These are phyloP conservation scores for Porites evermanni DNA, from an alignment of 92 coral and sea anemone genomes.

Conservation along the genomic window DNA sequence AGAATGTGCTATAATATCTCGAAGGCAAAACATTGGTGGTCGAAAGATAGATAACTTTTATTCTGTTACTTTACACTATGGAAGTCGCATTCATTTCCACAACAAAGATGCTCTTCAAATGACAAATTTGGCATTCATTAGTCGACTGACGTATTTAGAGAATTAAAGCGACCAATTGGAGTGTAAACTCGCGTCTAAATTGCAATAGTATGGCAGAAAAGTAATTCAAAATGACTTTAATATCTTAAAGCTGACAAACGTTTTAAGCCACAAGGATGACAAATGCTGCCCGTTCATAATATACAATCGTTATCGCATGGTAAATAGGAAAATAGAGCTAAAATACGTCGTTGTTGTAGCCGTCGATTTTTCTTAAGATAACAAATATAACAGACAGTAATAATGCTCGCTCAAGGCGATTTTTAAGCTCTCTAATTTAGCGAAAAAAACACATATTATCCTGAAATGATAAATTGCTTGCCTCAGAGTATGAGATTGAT, in stretches of 20 bases:
- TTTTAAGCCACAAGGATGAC: not conserved
- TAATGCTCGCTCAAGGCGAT: no score
- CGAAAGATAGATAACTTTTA: not conserved
- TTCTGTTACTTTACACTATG: not conserved
- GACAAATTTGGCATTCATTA: constrained; percentile 6
- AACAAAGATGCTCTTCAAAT: not conserved
- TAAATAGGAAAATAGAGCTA: not conserved
- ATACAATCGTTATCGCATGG: no score
- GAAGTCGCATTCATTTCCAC: constrained; percentile 1
- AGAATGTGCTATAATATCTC: no score
- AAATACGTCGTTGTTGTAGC: not conserved
- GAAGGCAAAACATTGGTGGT: not conserved
- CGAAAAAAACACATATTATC: no score
- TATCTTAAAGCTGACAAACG: constrained; percentile 1
- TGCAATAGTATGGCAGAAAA: not conserved
- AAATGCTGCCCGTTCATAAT: not conserved
- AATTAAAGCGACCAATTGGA: constrained; percentile 20
- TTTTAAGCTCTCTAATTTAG: no score
- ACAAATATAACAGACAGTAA: no score
- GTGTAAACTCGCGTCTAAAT: not conserved
- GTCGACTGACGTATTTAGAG: not conserved
- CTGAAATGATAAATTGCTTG: no score
- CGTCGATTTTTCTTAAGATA: no score
- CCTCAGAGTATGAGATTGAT: no score
- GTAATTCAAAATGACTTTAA: constrained; percentile 1